Evolutionary conservation across 2,797 vertebrate species (phyloP), one percentile per base, ranked within the genome.

Genomic region (Brachymystax lenok): DNA sequence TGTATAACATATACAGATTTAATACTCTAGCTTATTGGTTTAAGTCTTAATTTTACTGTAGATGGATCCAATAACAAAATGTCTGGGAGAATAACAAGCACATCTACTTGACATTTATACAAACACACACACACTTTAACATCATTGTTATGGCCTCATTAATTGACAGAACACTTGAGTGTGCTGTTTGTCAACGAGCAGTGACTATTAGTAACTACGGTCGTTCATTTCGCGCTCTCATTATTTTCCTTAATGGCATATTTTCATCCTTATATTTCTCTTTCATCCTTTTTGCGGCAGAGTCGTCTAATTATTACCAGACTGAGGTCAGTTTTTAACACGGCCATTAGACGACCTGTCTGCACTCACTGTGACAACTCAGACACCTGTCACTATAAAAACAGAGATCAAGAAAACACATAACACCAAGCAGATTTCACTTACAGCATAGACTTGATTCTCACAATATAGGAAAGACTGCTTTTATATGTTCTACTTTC

Each of bases 1-100:
- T 0, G 40, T n/a, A 19, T 56, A 56, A 56, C 54, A 56, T 17
- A 5, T 16, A 17, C 19, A n/a, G 19, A 59, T 59, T 59, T 21
- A 6, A 30, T 17, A 27, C 5, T 16, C 5, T 67, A 35, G 46
- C 74, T 68, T 69, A 8, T 72, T 54, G 14, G 75, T 74, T 69
- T 3, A 82, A 86, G 88, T 91, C 85, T 90, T 89, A 86, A 89
- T 81, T 75, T 71, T 33, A 56, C 78, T 75, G 72, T 50, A 56
- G 77, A 59, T 54, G 73, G 78, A 69, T 19, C 70, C 68, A 67
- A 51, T 19, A 27, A 30, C 27, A 35, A 74, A 77, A 77, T 13
- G 33, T 75, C 30, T 51, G 17, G 52, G 76, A 66, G 63, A 77
- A 79, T 50, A 86, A 67, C 46, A 69, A 87, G 79, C 81, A 84